Evolutionary conservation across 2,888 invertebrate species (phyloP), one percentile per base, ranked within the genome.

Genomic region (Aromia moschata): DNA sequence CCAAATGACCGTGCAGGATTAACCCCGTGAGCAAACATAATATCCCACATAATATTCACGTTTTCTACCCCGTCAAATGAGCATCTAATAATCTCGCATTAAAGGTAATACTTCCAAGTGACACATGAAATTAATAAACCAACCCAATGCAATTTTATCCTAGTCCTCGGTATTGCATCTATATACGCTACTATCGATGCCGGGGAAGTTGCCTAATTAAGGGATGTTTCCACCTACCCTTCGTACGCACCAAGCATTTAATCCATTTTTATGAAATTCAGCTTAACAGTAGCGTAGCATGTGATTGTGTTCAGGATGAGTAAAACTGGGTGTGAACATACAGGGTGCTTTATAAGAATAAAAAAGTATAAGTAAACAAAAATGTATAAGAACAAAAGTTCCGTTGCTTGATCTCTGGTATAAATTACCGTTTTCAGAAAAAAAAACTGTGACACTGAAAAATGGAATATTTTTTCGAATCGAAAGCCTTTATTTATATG

Each of bases 191-290:
- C 44, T 58, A 58, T 62, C 59, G 36, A 59, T 49, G 47, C 25
- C 46, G 11, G 57, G 36, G 58, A 60, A 62, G 62, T 36, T 59
- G 53, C 54, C 58, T 58, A 65, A 67, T 69, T 65, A 62, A 58
- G 58, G 66, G 63, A 67, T 40, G 38, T 15, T 15, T n/a, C n/a
- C n/a, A n/a, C n/a, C n/a, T 16, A 62, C 67, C 66, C 63, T 67
- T 60, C 62, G 62, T 64, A 67, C 68, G 65, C 70, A 70, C 69
- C 68, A 69, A 68, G 73, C 72, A 72, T 73, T 71, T 73, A 72
- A 76, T 74, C 75, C 74, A 73, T 76, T 76, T 77, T 76, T 76
- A 77, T 77, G 76, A 76, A 73, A 76, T 72, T 69, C 73, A 65
- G 63, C 65, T 20, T 12, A 38, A 37, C 55, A 69, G 68, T 70